phyloP scores from a whole-genome alignment of 2,888 invertebrate genomes.

The Limnephilus marmoratus region DNA sequence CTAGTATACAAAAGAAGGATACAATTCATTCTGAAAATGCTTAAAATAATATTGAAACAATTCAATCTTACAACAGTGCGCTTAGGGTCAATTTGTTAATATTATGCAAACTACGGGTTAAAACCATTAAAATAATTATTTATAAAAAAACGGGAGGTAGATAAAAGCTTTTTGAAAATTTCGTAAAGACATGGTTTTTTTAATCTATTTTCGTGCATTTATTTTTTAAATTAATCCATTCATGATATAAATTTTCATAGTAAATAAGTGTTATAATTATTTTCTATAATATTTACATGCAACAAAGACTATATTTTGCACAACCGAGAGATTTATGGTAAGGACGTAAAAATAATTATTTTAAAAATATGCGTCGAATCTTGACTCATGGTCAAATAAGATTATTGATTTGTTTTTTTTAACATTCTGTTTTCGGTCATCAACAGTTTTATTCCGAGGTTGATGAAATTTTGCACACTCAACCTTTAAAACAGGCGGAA shows the following conservation, averaged over 20 bases:
- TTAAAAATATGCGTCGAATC: not conserved
- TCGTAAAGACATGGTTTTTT: not conserved
- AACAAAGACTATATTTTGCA: not conserved
- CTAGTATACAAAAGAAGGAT: slow-evolving; percentile 57
- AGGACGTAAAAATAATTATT: not conserved
- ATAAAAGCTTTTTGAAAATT: not conserved
- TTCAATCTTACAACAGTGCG: not conserved
- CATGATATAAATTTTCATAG: not conserved
- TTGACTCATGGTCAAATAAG: not conserved
- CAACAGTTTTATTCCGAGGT: too few species aligned
- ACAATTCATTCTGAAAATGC: slow-evolving; percentile 62
- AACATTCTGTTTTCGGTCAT: too few species aligned
- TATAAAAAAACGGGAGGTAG: not conserved
- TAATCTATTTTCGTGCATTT: not conserved
- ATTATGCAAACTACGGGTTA: not conserved
- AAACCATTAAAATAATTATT: not conserved
- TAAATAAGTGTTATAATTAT: not conserved
- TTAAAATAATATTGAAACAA: slow-evolving; percentile 20
- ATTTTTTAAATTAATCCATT: not conserved
- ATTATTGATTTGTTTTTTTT: too few species aligned
- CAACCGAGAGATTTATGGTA: not conserved
- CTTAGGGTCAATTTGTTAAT: not conserved
- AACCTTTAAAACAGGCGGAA: too few species aligned
- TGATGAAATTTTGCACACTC: too few species aligned
- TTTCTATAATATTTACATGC: not conserved